Evolutionary conservation across 2,888 invertebrate species (phyloP), one percentile per base, ranked within the genome.

Genomic region (Diploptera punctata): DNA sequence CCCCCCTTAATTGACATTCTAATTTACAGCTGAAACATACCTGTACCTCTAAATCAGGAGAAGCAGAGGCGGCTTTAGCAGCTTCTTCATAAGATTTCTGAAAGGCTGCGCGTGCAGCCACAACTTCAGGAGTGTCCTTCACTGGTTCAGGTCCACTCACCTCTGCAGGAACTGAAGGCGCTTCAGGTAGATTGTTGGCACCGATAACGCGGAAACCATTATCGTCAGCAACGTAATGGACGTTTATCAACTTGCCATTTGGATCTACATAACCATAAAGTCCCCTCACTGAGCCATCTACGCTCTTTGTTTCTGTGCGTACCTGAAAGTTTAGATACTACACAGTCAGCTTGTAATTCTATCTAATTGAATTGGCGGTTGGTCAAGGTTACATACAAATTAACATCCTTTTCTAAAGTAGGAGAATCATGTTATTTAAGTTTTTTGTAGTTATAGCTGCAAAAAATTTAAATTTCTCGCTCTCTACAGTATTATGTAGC

Each of bases 201-300:
- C 77, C 78, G 18, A 77, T 29, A 38, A 79, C 78, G 47, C 78
- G 76, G 77, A 78, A 79, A 33, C 79, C 79, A 47, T 75, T 73
- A 71, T 67, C 43, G 57, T 76, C 77, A 33, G 77, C 77, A 31
- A 72, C 68, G 74, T 77, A 77, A 49, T 75, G 67, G 29, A 78
- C 77, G 44, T 75, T 77, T 72, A 77, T 74, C 24, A 78, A 71
- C 74, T 77, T 78, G 68, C 78, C 78, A 38, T 54, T 76, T 69
- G 77, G 76, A 70, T 77, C 76, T 21, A 77, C 72, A 72, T 77
- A 77, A 65, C 75, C 76, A 76, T 77, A 77, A 3, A 76, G 75
- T 49, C 78, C 78, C 33, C 76, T 74, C 38, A 76, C 76, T 57
- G 75, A 73, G 24, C 78, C 78, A 69, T 75, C 76, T 16, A 76